Percentiles rank a stretch among this genome's conserved stretches.
Conservation (phyloP, 2,113 vertebrate genomes). For the Festucalex cinctus region DNA sequence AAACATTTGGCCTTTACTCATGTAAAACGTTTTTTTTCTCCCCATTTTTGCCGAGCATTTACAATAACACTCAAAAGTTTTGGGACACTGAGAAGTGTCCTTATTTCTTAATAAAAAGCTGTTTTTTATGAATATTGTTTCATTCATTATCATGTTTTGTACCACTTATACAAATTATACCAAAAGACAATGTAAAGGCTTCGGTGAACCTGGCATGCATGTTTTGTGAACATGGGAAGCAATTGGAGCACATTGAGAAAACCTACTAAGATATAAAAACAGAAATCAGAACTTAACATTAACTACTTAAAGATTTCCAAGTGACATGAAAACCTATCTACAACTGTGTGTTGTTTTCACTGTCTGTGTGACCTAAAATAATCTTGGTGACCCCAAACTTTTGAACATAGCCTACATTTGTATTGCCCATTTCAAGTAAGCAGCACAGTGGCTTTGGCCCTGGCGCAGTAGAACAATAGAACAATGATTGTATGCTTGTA, state of each 20-base stretch:
- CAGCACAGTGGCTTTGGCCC: constrained; percentile 24
- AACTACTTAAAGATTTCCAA: too few relatives aligned
- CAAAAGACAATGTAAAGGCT: background rate
- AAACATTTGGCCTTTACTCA: constrained; percentile 43
- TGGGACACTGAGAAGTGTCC: background rate
- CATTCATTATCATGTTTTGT: background rate
- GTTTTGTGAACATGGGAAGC: background rate
- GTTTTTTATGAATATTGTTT: background rate
- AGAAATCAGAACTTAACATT: background rate
- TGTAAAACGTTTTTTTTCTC: background rate
- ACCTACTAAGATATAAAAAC: background rate
- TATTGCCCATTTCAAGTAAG: constrained; percentile 29
- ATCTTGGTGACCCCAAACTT: background rate
- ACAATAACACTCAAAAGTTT: background rate
- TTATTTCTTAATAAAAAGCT: background rate
- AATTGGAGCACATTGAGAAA: background rate
- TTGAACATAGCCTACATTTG: background rate
- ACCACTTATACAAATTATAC: background rate
- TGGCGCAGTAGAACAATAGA: constrained; percentile 53
- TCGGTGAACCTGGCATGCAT: background rate
- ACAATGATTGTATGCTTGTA: constrained; percentile 57
- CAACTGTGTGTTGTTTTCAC: background rate
- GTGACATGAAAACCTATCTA: background rate
- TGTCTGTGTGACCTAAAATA: constrained; percentile 6
- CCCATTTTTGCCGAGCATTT: background rate